A percentile compares a stretch with the other conserved stretches of the same genome.
These are phyloP conservation scores for Scopus umbretta DNA, from an alignment of 2,113 vertebrate genomes.

Conservation along the genomic window DNA sequence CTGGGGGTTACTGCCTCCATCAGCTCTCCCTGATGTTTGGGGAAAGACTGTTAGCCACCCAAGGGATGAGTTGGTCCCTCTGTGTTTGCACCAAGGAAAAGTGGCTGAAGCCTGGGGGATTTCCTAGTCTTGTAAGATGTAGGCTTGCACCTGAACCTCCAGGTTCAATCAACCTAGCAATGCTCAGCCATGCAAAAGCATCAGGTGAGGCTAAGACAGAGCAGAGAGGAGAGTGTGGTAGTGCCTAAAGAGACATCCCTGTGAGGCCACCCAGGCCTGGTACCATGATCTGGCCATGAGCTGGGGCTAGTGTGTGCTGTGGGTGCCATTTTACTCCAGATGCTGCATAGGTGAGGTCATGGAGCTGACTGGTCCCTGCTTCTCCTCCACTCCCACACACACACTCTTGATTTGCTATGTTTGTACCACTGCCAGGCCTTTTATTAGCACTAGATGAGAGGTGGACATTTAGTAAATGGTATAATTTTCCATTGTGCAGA, in stretches of 20 bases:
- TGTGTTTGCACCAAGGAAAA: not conserved
- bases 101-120: not conserved
- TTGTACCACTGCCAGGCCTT: not conserved
- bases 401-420: not conserved
- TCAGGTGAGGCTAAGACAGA: not conserved
- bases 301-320: not conserved
- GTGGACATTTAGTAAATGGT: not conserved
- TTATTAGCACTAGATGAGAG: not conserved
- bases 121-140: not conserved
- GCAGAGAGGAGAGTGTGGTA: not conserved
- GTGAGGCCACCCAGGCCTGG: not conserved
- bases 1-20: fast-evolving
- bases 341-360: fast-evolving
- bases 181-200: not conserved
- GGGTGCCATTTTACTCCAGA: not conserved
- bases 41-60: not conserved
- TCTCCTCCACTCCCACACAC: fast-evolving
- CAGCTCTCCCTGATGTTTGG: fast-evolving
- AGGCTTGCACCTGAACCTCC: not conserved
- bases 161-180: fast-evolving
- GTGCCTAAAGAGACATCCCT: not conserved
- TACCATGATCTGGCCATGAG: not conserved
- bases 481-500: not conserved
- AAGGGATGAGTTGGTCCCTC: not conserved
- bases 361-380: not conserved